phyloP scores from a whole-genome alignment of 2,888 invertebrate species.

The Heliothis peltigera region DNA sequence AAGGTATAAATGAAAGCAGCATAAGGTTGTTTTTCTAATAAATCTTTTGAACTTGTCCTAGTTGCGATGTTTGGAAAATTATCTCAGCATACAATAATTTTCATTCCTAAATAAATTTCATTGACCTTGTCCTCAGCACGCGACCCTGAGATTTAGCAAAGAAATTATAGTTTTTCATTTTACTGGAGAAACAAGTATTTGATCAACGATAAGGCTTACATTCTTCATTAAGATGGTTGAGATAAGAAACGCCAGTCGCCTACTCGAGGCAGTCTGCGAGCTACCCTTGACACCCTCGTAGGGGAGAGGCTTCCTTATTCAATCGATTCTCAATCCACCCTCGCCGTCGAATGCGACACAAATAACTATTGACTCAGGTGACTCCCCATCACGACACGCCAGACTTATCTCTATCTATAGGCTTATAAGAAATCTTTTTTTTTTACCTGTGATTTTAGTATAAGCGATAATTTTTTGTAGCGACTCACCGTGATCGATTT shows the following conservation, averaged over 20 bases:
- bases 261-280: constrained; percentile 53
- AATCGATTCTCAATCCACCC: constrained; percentile 82
- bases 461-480: not conserved
- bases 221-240: constrained; percentile 53
- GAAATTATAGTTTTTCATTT: constrained; percentile 32
- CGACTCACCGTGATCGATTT: constrained; percentile 3
- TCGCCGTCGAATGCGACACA: constrained; percentile 66
- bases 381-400: constrained; percentile 42
- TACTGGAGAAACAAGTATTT: constrained; percentile 46
- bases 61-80: constrained; percentile 3
- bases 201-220: constrained; percentile 53
- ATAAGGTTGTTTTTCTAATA: constrained; percentile 20
- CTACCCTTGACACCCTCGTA: constrained; percentile 72
- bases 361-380: constrained; percentile 76
- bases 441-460: constrained; percentile 2
- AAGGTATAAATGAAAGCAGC: constrained; percentile 4
- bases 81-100: constrained; percentile 13
- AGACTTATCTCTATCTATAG: constrained; percentile 34
- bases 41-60: constrained; percentile 34
- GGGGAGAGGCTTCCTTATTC: constrained; percentile 68
- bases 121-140: constrained; percentile 48
- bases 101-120: constrained; percentile 16
- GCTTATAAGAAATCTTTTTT: constrained; percentile 15
- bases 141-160: constrained; percentile 50
- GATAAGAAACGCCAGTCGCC: constrained; percentile 59